Evolutionary conservation across 2,797 vertebrate species (phyloP).

Genomic region (Percopsis omiscomaycus): DNA sequence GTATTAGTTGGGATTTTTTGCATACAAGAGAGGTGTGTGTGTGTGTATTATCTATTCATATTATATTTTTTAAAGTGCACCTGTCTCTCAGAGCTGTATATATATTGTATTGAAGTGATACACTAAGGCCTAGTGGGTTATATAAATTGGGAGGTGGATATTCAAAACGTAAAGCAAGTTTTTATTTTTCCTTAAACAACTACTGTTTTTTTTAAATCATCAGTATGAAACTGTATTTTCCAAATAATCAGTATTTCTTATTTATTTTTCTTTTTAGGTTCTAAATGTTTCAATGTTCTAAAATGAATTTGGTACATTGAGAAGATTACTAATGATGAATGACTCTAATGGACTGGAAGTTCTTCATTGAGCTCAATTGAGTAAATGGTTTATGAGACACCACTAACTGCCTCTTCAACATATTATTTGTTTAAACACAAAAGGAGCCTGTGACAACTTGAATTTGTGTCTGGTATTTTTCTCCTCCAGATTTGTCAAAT

Average conservation of each 20-base stretch:
- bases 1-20: too few species aligned
- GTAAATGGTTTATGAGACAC: constrained; percentile 51
- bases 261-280: constrained; percentile 76
- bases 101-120: too few species aligned
- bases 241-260: not conserved
- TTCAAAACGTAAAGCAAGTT: too few species aligned
- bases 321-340: constrained; percentile 59
- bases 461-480: constrained; percentile 57
- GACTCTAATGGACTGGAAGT: constrained; percentile 20
- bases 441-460: constrained; percentile 42
- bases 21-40: too few species aligned
- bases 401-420: constrained; percentile 63
- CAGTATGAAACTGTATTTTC: too few species aligned
- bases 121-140: too few species aligned
- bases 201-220: too few species aligned
- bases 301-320: constrained; percentile 74
- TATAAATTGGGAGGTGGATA: too few species aligned
- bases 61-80: too few species aligned
- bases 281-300: constrained; percentile 98
- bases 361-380: constrained; percentile 31
- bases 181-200: too few species aligned
- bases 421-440: constrained; percentile 44
- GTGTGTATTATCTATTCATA: too few species aligned
- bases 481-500: constrained; percentile 34
- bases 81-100: too few species aligned